These are phyloP conservation scores for Drosophila tristis DNA, from an alignment of 1,140 invertebrate species.

Conservation along the genomic window DNA sequence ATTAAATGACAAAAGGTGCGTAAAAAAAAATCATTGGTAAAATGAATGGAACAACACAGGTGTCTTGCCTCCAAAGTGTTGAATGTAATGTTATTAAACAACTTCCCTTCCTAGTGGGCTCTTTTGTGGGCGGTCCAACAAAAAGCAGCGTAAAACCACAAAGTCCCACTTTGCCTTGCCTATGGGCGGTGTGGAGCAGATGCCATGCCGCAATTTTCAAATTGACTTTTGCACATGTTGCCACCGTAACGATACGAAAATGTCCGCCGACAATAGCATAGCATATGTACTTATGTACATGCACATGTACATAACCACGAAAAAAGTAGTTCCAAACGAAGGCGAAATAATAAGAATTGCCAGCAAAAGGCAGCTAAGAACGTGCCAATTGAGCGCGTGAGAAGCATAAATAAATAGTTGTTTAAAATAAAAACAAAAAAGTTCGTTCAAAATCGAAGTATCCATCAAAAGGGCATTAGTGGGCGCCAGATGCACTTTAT, in stretches of 20 bases:
- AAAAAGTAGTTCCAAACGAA: slow-evolving; percentile 46
- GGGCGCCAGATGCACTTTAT: slow-evolving; percentile 36
- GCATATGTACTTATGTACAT: slow-evolving; percentile 17
- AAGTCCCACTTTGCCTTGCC: slow-evolving; percentile 60
- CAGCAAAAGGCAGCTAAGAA: slow-evolving; percentile 43
- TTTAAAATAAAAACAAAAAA: slow-evolving; percentile 41
- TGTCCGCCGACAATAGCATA: slow-evolving; percentile 62
- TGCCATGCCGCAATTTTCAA: slow-evolving; percentile 73
- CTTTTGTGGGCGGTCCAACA: slow-evolving; percentile 16
- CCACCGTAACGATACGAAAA: slow-evolving; percentile 69
- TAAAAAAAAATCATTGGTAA: slow-evolving; percentile 61
- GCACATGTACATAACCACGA: slow-evolving; percentile 32
- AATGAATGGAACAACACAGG: slow-evolving; percentile 68
- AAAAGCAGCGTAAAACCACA: slow-evolving; percentile 64
- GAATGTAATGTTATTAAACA: slow-evolving; percentile 80
- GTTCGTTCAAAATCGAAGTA: slow-evolving; percentile 11
- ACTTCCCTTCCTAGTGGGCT: slow-evolving; percentile 50
- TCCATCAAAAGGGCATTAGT: slow-evolving; percentile 69
- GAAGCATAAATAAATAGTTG: slow-evolving; percentile 57
- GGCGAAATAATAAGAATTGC: slow-evolving; percentile 44
- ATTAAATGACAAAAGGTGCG: slow-evolving; percentile 52
- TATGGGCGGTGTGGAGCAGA: slow-evolving; percentile 31
- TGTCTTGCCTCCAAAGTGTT: slow-evolving; percentile 44
- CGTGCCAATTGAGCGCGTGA: slow-evolving; percentile 72
- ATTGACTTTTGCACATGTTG: slow-evolving; percentile 82